Evolutionary conservation across 2,888 invertebrate genomes (phyloP).

Genomic region (Euspilapteryx auroguttella): DNA sequence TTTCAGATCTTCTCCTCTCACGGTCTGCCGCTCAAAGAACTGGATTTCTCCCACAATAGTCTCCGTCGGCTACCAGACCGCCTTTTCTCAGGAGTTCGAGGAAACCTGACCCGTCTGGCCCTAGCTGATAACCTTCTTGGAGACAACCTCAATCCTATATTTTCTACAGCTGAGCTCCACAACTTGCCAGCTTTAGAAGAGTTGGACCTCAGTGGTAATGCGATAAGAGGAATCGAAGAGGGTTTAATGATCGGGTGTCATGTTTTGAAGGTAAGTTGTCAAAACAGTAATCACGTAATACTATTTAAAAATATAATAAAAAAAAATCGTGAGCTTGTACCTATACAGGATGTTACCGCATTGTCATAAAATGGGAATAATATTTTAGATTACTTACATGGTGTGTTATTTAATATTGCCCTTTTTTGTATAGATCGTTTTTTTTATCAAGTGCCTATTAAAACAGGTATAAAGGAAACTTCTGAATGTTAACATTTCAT

Average conservation of each 20-base stretch:
- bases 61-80: conserved; percentile 78
- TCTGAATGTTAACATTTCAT: too few relatives aligned
- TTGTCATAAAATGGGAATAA: too few relatives aligned
- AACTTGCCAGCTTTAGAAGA: conserved; percentile 71
- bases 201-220: conserved; percentile 80
- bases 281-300: too few relatives aligned
- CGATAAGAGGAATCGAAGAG: conserved; percentile 80
- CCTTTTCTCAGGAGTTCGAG: conserved; percentile 66
- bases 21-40: conserved; percentile 70
- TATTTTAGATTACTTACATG: too few relatives aligned
- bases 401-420: too few relatives aligned
- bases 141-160: conserved; percentile 88
- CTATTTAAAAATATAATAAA: too few relatives aligned
- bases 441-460: too few relatives aligned
- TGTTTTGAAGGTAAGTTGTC: conserved; percentile 70
- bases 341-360: too few relatives aligned
- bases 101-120: conserved; percentile 69
- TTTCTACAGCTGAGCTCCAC: conserved; percentile 83
- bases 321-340: too few relatives aligned
- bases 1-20: conserved; percentile 69
- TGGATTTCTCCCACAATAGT: conserved; percentile 84
- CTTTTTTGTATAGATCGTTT: too few relatives aligned
- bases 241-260: conserved; percentile 83
- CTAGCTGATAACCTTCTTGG: conserved; percentile 84
- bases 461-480: too few relatives aligned